These are phyloP conservation scores for Pristiophorus japonicus DNA, from an alignment of 2,113 vertebrate species.

Conservation along the genomic window DNA sequence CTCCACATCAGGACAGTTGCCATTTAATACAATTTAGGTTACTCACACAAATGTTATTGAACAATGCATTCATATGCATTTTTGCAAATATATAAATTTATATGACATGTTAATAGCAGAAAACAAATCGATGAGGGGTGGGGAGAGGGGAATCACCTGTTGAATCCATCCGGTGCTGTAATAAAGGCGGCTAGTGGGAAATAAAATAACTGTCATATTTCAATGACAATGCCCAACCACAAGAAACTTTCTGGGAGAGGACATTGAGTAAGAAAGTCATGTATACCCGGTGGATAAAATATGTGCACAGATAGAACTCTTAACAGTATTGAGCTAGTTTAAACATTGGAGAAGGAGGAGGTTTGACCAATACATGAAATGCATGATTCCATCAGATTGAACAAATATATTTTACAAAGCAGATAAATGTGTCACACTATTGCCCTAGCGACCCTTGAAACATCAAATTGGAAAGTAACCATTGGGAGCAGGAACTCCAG, in stretches of 20 bases:
- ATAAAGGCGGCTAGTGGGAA: neutral
- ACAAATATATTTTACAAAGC: neutral
- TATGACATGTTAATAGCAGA: neutral
- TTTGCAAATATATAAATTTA: neutral
- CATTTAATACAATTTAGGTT: neutral
- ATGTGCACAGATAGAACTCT: neutral
- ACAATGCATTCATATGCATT: neutral
- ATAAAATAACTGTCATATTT: neutral
- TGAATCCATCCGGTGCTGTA: neutral
- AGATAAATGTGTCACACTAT: neutral
- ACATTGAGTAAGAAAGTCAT: neutral
- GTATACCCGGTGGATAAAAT: neutral
- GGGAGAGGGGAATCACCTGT: neutral
- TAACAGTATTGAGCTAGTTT: neutral
- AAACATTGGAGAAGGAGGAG: neutral
- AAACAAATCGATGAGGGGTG: neutral
- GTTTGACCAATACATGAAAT: neutral
- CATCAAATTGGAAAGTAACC: too few relatives aligned
- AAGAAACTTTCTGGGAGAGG: neutral
- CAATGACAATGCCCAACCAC: neutral
- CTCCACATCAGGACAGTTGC: neutral
- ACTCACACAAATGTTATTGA: neutral
- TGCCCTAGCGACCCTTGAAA: neutral
- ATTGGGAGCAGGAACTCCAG: neutral
- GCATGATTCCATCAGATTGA: neutral